A percentile compares a stretch with the other conserved stretches of the same genome.
Conservation (phyloP, 2,113 vertebrate species). For the Oxyura jamaicensis region DNA sequence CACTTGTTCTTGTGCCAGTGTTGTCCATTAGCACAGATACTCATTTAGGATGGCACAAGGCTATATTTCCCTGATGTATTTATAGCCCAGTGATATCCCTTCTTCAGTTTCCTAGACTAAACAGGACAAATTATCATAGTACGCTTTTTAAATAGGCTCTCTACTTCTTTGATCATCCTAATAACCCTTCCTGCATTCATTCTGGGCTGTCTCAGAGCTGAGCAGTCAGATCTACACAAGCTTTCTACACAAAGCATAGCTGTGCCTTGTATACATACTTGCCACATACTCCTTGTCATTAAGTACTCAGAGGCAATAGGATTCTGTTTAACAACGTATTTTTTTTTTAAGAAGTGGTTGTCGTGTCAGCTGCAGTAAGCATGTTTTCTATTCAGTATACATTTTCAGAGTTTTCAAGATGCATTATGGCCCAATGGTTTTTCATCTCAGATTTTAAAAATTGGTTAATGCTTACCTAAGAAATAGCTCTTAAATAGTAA, state of each 20-base stretch:
- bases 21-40: background rate
- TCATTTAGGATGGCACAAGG: background rate
- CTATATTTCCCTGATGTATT: background rate
- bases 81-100: background rate
- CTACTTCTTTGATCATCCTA: background rate
- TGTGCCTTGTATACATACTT: background rate
- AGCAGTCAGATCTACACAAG: background rate
- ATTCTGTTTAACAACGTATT: background rate
- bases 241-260: background rate
- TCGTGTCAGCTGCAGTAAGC: background rate
- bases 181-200: background rate
- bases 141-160: background rate
- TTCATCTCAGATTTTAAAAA: background rate
- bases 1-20: background rate
- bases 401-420: background rate
- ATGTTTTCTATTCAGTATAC: background rate
- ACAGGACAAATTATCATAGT: background rate
- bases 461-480: background rate
- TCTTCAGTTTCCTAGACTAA: background rate
- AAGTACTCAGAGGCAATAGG: background rate
- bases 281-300: background rate
- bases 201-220: background rate
- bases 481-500: background rate
- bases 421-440: background rate
- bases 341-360: background rate